Evolutionary conservation across 2,888 invertebrate species (phyloP), one percentile per base, ranked within the genome.

Genomic region (Arctia plantaginis): DNA sequence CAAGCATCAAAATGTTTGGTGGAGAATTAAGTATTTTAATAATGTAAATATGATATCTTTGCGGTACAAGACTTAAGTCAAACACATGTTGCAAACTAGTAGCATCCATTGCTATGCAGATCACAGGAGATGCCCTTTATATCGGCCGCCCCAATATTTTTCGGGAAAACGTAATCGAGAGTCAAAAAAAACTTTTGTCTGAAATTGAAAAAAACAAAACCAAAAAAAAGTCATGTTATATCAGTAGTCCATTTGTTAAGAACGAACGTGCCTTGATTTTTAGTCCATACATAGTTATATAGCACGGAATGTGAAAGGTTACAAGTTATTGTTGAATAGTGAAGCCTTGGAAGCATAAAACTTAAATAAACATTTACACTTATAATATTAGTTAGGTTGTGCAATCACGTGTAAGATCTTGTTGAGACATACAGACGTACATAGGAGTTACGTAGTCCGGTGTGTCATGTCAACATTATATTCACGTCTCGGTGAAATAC

Each of bases 401-500:
- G 55, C 18, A 66, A 59, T 59, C 20, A n/a, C 27, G 68, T 15
- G 27, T 39, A 27, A 27, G 65, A 59, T 44, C n/a, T 55, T 23
- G n/a, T 65, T 30, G 64, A 18, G 39, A 55, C 12, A n/a, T n/a
- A n/a, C n/a, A n/a, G n/a, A n/a, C n/a, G n/a, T n/a, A 30, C 47
- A 68, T 18, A 62, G 3, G 7, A 4, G 30, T 27, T 62, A 62
- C 62, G 30, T 30, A 62, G 30, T 15, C 30, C 15, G 27, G 15
- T 30, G 15, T 39, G 35, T 51, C 55, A 66, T 66, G 66, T 59
- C 30, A 69, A 41, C 33, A 69, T 51, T 15, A 69, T 73, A 66
- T 73, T 73, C 69, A 66, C 66, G 69, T 39, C 10, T 33, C 13
- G n/a, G 64, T 65, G 39, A 64, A 69, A 73, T 73, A 68, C 64